A percentile compares a stretch with the other conserved stretches of the same genome.
phyloP scores from a whole-genome alignment of 2,113 vertebrate species.

The Heterochromis multidens region DNA sequence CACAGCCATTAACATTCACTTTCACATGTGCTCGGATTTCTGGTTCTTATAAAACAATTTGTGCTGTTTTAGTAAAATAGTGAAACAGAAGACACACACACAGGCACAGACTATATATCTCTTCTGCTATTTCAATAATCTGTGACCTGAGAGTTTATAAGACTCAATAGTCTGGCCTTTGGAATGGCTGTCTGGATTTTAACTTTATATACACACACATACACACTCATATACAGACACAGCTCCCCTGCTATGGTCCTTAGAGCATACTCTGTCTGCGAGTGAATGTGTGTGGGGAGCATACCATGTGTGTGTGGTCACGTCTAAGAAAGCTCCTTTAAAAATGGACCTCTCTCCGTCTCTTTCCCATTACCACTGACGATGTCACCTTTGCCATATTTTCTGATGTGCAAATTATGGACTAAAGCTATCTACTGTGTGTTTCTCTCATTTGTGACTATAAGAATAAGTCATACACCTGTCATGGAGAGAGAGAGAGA shows the following conservation, averaged over 20 bases:
- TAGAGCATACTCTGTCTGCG: conserved; percentile 46
- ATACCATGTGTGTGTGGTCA: conserved; percentile 75
- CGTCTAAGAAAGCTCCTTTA: conserved; percentile 60
- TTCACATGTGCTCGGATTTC: background rate
- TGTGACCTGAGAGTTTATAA: conserved; percentile 71
- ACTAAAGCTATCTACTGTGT: conserved; percentile 1
- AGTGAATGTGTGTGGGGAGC: conserved; percentile 48
- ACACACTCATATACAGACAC: conserved; percentile 18
- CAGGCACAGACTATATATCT: conserved; percentile 46
- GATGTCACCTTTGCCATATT: conserved; percentile 31
- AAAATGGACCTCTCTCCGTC: conserved; percentile 21
- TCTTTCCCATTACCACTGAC: conserved; percentile 14
- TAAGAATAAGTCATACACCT: conserved; percentile 37
- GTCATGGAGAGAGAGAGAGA: background rate
- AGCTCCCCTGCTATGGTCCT: conserved; percentile 62
- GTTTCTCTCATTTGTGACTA: conserved; percentile 27
- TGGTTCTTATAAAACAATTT: background rate
- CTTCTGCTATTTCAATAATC: conserved; percentile 73
- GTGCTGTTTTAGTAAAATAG: conserved; percentile 22
- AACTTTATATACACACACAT: conserved; percentile 49
- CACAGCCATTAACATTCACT: background rate
- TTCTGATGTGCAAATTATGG: conserved; percentile 3
- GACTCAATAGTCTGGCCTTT: conserved; percentile 70
- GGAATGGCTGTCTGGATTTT: conserved; percentile 72
- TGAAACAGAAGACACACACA: conserved; percentile 28